Base-by-base conservation (phyloP, 2,113 vertebrate genomes). In the Pomatostomus ruficeps region DNA sequence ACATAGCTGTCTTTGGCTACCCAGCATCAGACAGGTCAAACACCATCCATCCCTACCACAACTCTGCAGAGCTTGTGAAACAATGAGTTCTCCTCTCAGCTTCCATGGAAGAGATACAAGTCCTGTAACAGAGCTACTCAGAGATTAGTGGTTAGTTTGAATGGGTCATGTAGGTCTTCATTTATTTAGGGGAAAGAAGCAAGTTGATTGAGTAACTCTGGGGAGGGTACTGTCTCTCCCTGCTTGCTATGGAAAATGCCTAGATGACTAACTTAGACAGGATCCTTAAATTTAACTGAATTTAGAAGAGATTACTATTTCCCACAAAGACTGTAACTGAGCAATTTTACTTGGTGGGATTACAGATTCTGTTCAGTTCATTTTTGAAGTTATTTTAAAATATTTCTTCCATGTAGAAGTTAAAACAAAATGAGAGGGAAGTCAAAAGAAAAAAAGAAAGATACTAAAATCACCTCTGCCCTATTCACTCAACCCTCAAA, bases 151-250 rank as follows among this genome's bases (percentile, higher is more conserved):
- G 23, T 55, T 40, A 35, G 19, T 19, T 21, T 59, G 58, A 55
- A 63, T 0, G 2, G 14, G 15, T 35, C 42, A 22, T 5, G 14
- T 1, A 52, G 14, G 43, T 28, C 35, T 59, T 68, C 15, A 11
- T 24, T 38, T 31, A 13, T 8, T 42, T n/a, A 55, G 33, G 40
- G 26, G 7, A 68, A 91, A 84, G 33, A 59, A 87, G 15, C 3
- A 70, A 21, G 8, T 10, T 40, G 36, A 38, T 8, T 31, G 20
- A 61, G 76, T 57, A 29, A 28, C 42, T 31, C 5, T 13, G 14
- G 6, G 11, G 17, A 15, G 31, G 5, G 12, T 18, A 61, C 42
- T 21, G 25, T 35, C 38, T 45, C 51, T 75, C 35, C 43, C 43
- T 72, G 52, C 17, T 48, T 79, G 26, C 40, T 75, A 29, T 11